A percentile compares a stretch with the other conserved stretches of the same genome.
Conservation (phyloP, 2,797 vertebrate genomes). For the Acestrorhynchus altus region DNA sequence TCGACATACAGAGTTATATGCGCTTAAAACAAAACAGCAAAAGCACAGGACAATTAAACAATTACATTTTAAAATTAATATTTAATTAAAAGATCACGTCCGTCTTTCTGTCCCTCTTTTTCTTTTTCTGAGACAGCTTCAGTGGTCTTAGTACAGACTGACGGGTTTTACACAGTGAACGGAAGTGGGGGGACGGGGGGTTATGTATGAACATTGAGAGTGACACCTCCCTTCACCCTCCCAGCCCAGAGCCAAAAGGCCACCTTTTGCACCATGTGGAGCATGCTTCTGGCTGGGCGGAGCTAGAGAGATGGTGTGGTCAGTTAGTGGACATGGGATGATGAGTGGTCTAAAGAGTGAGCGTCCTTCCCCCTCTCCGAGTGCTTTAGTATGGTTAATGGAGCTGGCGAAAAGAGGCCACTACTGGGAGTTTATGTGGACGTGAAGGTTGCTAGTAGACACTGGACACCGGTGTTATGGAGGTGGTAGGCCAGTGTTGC, state of each 20-base stretch:
- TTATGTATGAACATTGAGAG: slow-evolving; percentile 68
- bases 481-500: slow-evolving; percentile 28
- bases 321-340: slow-evolving; percentile 59
- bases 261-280: slow-evolving; percentile 6
- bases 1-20: slow-evolving; percentile 79
- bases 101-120: slow-evolving; percentile 50
- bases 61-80: slow-evolving; percentile 76
- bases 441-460: slow-evolving; percentile 36
- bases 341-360: slow-evolving; percentile 50
- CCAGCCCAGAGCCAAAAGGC: slow-evolving; percentile 61
- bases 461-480: slow-evolving; percentile 41
- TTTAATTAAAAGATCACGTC: slow-evolving; percentile 65
- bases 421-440: slow-evolving; percentile 48
- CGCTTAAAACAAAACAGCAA: slow-evolving; percentile 73
- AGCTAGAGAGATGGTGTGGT: slow-evolving; percentile 67
- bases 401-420: slow-evolving; percentile 69
- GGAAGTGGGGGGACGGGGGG: slow-evolving; percentile 59
- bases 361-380: slow-evolving; percentile 72
- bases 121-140: slow-evolving; percentile 71
- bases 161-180: slow-evolving; percentile 65
- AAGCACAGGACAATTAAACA: slow-evolving; percentile 78
- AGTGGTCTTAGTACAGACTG: slow-evolving; percentile 76
- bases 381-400: slow-evolving; percentile 84
- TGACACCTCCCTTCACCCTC: slow-evolving; percentile 64
- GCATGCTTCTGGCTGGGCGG: slow-evolving; percentile 58